These are phyloP conservation scores for Rhingia rostrata DNA, from an alignment of 2,888 invertebrate species.

Conservation along the genomic window DNA sequence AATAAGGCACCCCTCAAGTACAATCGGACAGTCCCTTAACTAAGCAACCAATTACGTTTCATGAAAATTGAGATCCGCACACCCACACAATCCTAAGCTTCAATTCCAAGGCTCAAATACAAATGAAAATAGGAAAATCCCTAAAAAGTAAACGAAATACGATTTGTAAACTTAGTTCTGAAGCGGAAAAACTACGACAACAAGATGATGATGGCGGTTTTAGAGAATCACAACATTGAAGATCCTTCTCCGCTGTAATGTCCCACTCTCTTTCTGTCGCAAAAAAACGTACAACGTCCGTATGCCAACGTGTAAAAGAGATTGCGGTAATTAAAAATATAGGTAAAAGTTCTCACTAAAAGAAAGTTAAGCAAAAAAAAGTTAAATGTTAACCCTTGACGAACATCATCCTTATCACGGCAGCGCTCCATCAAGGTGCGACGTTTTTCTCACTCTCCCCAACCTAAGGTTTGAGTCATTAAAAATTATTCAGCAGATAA, in stretches of 20 bases:
- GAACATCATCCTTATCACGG: slow-evolving; percentile 54
- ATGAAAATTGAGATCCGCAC: slow-evolving; percentile 26
- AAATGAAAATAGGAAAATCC: slow-evolving; percentile 45
- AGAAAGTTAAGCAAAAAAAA: slow-evolving; percentile 38
- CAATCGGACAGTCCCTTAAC: not conserved
- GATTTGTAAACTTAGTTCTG: slow-evolving; percentile 55
- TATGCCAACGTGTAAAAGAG: slow-evolving; percentile 56
- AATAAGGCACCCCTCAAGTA: not conserved
- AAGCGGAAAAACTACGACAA: slow-evolving; percentile 55
- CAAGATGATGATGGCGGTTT: slow-evolving; percentile 41
- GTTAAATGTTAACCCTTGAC: slow-evolving; percentile 42
- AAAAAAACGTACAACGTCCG: slow-evolving; percentile 42
- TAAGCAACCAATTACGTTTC: slow-evolving; percentile 21
- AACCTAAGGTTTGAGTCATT: slow-evolving; percentile 67
- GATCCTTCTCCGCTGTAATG: slow-evolving; percentile 45
- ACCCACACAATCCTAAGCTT: slow-evolving; percentile 14
- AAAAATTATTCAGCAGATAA: slow-evolving; percentile 74
- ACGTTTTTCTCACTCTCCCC: slow-evolving; percentile 36
- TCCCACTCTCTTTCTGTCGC: not conserved
- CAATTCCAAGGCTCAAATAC: slow-evolving; percentile 40
- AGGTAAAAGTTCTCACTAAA: slow-evolving; percentile 64
- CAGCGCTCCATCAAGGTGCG: slow-evolving; percentile 30
- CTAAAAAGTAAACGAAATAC: slow-evolving; percentile 41
- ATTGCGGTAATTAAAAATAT: slow-evolving; percentile 73
- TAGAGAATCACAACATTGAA: slow-evolving; percentile 35